Evolutionary conservation across 1,140 invertebrate genomes (phyloP).

Genomic region (Atopsyche davidsoni): DNA sequence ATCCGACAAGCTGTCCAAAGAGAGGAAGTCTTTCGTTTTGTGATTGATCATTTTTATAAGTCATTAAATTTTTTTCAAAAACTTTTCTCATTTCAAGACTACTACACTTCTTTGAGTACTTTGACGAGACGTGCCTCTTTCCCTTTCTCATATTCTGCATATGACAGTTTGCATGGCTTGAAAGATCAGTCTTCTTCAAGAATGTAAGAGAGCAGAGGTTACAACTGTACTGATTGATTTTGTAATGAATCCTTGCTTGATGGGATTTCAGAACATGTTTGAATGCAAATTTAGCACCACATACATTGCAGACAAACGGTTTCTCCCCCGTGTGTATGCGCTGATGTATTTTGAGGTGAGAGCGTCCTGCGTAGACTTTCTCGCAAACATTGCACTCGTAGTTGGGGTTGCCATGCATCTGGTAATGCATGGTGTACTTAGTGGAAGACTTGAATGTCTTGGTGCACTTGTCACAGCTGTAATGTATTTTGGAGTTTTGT

Average conservation of each 20-base stretch:
- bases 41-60: not conserved
- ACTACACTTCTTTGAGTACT: slow-evolving; percentile 10
- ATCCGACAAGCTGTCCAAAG: slow-evolving; percentile 22
- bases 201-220: slow-evolving; percentile 34
- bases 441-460: slow-evolving; percentile 38
- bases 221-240: slow-evolving; percentile 34
- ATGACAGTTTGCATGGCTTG: slow-evolving; percentile 29
- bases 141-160: slow-evolving; percentile 23
- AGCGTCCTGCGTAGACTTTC: slow-evolving; percentile 44
- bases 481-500: slow-evolving; percentile 11
- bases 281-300: slow-evolving; percentile 34
- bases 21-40: slow-evolving; percentile 9
- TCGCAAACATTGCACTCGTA: slow-evolving; percentile 41
- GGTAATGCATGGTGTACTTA: slow-evolving; percentile 39
- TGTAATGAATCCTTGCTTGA: slow-evolving; percentile 33
- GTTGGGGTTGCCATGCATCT: slow-evolving; percentile 42
- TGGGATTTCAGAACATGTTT: slow-evolving; percentile 34
- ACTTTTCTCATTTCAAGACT: slow-evolving; percentile 6
- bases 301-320: slow-evolving; percentile 35
- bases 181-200: slow-evolving; percentile 29
- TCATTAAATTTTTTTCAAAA: slow-evolving; percentile 10
- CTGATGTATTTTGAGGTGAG: slow-evolving; percentile 49
- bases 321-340: slow-evolving; percentile 48
- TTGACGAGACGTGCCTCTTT: slow-evolving; percentile 13
- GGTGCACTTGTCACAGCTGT: slow-evolving; percentile 36